A percentile compares a stretch with the other conserved stretches of the same genome.
Evolutionary conservation across 1,140 invertebrate species (phyloP).

Genomic region (Drosophila gunungcola): DNA sequence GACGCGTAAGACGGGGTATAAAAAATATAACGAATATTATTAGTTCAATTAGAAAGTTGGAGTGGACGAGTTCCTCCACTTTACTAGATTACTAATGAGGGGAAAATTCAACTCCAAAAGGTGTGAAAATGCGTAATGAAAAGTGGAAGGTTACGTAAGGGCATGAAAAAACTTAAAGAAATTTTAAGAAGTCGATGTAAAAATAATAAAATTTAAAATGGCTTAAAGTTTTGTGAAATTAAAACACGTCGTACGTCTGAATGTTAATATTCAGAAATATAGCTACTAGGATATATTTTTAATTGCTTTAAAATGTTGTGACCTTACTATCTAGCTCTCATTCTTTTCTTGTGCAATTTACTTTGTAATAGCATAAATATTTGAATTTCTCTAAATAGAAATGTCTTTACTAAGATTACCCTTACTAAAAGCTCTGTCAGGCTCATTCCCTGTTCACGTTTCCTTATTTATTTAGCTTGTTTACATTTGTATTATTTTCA

Average conservation of each 20-base stretch:
- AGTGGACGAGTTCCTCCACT: slow-evolving; percentile 7
- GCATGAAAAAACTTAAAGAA: neutral
- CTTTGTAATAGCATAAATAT: neutral
- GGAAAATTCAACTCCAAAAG: slow-evolving; percentile 1
- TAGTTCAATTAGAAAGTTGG: slow-evolving; percentile 70
- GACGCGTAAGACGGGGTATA: slow-evolving; percentile 51
- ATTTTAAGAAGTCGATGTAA: neutral
- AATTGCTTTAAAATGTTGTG: no score
- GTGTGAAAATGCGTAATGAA: slow-evolving; percentile 12
- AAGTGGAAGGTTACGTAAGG: no score
- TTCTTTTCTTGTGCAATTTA: neutral
- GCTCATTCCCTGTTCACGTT: neutral
- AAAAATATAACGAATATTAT: slow-evolving; percentile 54
- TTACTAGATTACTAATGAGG: slow-evolving; percentile 20
- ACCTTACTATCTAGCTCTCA: no score
- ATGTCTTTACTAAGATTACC: neutral
- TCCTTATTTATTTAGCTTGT: neutral
- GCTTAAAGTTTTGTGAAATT: no score
- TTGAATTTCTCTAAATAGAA: neutral
- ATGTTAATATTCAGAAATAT: no score
- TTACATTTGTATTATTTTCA: slow-evolving; percentile 20
- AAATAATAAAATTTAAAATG: no score
- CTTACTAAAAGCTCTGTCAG: neutral
- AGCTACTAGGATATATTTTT: no score
- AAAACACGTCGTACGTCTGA: no score